A percentile compares a stretch with the other conserved stretches of the same genome.
Evolutionary conservation across 2,113 vertebrate species (phyloP).

Genomic region (Steatornis caripensis): DNA sequence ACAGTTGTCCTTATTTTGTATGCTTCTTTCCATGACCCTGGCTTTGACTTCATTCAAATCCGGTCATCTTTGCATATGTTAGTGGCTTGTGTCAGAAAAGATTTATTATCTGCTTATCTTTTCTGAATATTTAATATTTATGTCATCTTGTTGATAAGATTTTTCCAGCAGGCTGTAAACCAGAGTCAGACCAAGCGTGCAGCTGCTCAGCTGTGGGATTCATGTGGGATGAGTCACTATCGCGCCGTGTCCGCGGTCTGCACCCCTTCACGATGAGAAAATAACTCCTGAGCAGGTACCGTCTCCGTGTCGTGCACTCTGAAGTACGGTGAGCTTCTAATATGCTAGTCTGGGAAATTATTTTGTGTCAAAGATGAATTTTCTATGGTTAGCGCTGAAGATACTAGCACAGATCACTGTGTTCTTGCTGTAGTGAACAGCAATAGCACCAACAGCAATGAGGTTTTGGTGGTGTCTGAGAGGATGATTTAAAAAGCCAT

Average conservation of each 20-base stretch:
- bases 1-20: not conserved
- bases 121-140: slow-evolving; percentile 43
- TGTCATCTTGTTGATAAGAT: slow-evolving; percentile 20
- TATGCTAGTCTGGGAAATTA: not conserved
- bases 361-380: not conserved
- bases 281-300: not conserved
- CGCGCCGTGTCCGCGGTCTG: not conserved
- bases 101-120: slow-evolving; percentile 63
- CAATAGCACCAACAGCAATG: not conserved
- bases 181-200: not conserved
- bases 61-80: not conserved
- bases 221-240: not conserved
- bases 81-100: not conserved
- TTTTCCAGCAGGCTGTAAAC: not conserved
- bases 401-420: not conserved
- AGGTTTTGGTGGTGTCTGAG: not conserved
- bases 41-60: not conserved
- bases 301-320: accelerated
- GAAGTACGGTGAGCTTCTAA: not conserved
- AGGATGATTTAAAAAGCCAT: not conserved
- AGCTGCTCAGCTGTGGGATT: not conserved
- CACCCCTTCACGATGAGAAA: not conserved
- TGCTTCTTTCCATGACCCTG: slow-evolving; percentile 2
- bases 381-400: not conserved
- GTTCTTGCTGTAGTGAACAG: not conserved